Conservation (phyloP, 2,888 invertebrate genomes). For the Brenthis daphne region DNA sequence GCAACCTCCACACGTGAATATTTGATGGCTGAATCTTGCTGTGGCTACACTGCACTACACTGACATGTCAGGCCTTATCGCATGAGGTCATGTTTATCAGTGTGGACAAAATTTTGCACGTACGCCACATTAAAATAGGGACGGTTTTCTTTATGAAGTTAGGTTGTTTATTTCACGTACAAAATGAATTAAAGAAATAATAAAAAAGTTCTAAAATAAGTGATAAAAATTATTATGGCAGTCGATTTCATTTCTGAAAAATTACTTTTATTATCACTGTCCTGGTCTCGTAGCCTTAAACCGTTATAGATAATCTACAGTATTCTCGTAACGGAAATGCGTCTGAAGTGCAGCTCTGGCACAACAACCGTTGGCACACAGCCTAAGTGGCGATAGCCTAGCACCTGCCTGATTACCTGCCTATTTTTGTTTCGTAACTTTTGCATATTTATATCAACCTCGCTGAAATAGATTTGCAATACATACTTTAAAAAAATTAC, state of each 20-base stretch:
- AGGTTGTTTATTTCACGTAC: not conserved
- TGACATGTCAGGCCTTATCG: conserved; percentile 32
- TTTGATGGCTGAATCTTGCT: conserved; percentile 78
- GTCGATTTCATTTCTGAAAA: not conserved
- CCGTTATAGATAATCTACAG: conserved; percentile 17
- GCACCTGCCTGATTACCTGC: conserved; percentile 26
- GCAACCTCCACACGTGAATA: conserved; percentile 79
- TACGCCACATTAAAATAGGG: conserved; percentile 7
- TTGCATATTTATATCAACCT: not conserved
- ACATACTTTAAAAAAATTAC: too few species aligned
- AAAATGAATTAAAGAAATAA: not conserved
- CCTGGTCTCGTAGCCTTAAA: not conserved
- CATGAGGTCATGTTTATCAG: conserved; percentile 12
- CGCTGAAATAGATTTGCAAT: too few species aligned
- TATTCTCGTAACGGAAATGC: conserved; percentile 22
- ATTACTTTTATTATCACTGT: too few species aligned
- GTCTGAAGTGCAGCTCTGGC: conserved; percentile 24
- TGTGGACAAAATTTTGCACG: conserved; percentile 10
- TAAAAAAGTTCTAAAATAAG: not conserved
- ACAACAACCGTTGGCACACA: conserved; percentile 27
- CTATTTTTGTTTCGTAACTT: conserved; percentile 20
- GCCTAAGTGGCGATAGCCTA: conserved; percentile 27
- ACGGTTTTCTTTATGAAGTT: not conserved
- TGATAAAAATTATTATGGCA: not conserved
- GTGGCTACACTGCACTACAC: conserved; percentile 60